A percentile compares a stretch with the other conserved stretches of the same genome.
Evolutionary conservation across 2,113 vertebrate species (phyloP).

Genomic region (Isichthys henryi): DNA sequence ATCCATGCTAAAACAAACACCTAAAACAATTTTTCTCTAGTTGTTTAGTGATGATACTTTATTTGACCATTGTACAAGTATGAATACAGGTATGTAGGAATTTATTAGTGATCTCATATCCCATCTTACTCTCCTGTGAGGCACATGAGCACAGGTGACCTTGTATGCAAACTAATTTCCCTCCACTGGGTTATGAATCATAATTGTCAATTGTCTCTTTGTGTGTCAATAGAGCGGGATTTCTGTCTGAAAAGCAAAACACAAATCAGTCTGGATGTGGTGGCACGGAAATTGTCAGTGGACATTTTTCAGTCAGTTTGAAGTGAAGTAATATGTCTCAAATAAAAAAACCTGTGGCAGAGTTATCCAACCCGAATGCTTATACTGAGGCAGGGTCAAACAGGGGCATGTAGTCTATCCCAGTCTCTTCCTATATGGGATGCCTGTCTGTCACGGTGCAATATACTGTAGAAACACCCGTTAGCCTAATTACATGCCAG

Average conservation of each 20-base stretch:
- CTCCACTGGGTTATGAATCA: background rate
- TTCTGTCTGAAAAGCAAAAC: background rate
- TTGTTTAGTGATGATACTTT: background rate
- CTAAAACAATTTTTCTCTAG: background rate
- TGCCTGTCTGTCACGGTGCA: background rate
- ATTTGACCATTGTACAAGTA: background rate
- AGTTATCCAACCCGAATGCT: background rate
- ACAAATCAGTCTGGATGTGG: background rate
- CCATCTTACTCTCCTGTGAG: background rate
- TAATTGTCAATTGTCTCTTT: background rate
- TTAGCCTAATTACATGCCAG: background rate
- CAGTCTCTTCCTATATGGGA: background rate
- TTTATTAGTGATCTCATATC: background rate
- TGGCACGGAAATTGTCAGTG: background rate
- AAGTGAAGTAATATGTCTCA: background rate
- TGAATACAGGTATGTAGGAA: background rate
- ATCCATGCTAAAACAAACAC: background rate
- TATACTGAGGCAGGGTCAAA: background rate
- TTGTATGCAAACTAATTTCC: background rate
- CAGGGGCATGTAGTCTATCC: background rate
- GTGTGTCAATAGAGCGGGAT: background rate
- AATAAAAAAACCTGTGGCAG: background rate
- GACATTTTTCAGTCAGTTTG: background rate
- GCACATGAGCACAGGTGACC: background rate
- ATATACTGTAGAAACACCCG: background rate